Percentiles rank a stretch among this genome's conserved stretches.
Conservation (phyloP, 2,113 vertebrate species). For the Zootoca vivipara region DNA sequence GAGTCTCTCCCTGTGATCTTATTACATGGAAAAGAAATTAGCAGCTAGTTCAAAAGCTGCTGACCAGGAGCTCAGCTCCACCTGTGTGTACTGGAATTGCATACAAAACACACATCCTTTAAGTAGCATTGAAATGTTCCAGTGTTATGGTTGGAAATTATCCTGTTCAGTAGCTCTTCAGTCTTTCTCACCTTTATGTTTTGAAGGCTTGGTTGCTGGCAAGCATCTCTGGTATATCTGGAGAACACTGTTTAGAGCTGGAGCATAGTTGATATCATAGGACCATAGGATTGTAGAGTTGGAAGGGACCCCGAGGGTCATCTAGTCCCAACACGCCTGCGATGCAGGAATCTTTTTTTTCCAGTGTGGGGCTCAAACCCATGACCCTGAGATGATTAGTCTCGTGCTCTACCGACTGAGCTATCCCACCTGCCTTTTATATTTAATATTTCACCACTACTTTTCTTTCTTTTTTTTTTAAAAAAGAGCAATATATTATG, state of each 20-base stretch:
- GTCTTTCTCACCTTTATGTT: background rate
- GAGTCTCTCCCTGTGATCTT: background rate
- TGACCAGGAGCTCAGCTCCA: background rate
- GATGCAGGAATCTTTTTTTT: no score
- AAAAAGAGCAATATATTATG: background rate
- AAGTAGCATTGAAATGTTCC: conserved; percentile 12
- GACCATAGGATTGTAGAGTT: no score
- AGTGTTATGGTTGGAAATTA: conserved; percentile 4
- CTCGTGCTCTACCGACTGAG: no score
- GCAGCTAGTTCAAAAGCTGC: conserved; percentile 13
- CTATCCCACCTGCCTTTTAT: no score
- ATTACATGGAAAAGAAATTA: conserved; percentile 21
- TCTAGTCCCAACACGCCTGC: no score
- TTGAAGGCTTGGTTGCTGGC: background rate
- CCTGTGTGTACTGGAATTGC: conserved; percentile 4
- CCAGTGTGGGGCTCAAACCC: no score
- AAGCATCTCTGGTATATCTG: background rate
- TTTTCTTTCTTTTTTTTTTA: background rate
- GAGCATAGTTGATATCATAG: background rate
- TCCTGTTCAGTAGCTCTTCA: conserved; percentile 6
- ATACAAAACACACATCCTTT: background rate
- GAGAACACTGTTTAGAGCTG: background rate
- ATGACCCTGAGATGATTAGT: no score
- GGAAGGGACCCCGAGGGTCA: no score
- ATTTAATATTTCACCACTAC: background rate